A percentile compares a stretch with the other conserved stretches of the same genome.
Evolutionary conservation across 35 echinoderm and acorn worm genomes (phyloP).

Genomic region (Stichopus chloronotus): DNA sequence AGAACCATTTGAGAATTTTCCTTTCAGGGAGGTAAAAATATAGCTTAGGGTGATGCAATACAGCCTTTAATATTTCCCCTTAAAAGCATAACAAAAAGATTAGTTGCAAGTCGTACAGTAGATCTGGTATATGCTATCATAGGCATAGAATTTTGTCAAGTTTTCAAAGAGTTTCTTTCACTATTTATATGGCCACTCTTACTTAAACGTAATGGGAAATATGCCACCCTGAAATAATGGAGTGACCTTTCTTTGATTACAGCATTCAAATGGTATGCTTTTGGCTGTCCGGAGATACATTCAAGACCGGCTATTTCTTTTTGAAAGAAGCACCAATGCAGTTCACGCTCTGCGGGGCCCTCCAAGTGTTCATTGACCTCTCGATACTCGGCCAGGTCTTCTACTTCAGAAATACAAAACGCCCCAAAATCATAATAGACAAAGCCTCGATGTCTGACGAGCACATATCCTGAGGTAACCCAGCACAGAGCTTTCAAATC

Average conservation of each 20-base stretch:
- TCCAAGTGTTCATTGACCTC: slow-evolving; percentile 90
- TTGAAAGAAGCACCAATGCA: slow-evolving; percentile 83
- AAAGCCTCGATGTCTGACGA: slow-evolving; percentile 63
- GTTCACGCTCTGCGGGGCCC: slow-evolving; percentile 86
- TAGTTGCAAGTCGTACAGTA: too few species aligned
- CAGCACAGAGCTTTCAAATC: background rate
- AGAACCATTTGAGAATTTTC: too few species aligned
- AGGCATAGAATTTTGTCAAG: too few species aligned
- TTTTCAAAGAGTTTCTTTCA: too few species aligned
- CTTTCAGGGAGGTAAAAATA: too few species aligned
- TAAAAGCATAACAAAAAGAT: too few species aligned
- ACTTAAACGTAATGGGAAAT: too few species aligned
- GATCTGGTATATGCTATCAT: too few species aligned
- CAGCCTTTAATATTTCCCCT: too few species aligned
- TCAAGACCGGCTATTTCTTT: slow-evolving; percentile 96
- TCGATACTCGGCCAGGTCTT: slow-evolving; percentile 85
- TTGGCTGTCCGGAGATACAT: slow-evolving; percentile 93
- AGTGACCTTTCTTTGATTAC: background rate
- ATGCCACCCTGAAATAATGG: too few species aligned
- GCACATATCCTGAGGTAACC: slow-evolving; percentile 77
- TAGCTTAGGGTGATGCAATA: too few species aligned
- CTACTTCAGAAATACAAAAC: slow-evolving; percentile 68
- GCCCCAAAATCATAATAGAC: slow-evolving; percentile 46
- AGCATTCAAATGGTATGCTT: slow-evolving; percentile 93
- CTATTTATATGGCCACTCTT: too few species aligned